Evolutionary conservation across 1,140 invertebrate species (phyloP).

Genomic region (Asobara japonica): DNA sequence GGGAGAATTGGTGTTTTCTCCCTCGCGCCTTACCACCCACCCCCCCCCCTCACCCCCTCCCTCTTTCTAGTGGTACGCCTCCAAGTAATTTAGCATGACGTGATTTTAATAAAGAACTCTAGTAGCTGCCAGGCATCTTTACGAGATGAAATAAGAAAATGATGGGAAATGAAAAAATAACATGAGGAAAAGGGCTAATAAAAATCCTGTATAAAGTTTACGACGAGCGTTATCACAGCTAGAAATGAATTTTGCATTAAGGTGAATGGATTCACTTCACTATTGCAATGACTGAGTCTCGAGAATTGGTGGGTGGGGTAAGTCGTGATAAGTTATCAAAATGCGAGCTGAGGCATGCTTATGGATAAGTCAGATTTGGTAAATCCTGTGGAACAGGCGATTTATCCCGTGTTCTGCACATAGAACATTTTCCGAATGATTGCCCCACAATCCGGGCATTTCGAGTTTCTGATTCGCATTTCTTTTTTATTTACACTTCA

Average conservation of each 20-base stretch:
- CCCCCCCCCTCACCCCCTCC: neutral
- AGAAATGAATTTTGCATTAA: neutral
- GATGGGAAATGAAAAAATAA: neutral
- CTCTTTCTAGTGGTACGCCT: slow-evolving; percentile 10
- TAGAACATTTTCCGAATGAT: too few species aligned
- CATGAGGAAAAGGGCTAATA: neutral
- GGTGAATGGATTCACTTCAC: neutral
- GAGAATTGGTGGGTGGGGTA: too few species aligned
- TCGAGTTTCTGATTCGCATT: too few species aligned
- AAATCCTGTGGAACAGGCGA: too few species aligned
- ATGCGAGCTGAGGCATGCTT: too few species aligned
- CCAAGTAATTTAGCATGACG: slow-evolving; percentile 36
- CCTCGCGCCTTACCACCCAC: neutral
- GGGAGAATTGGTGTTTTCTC: neutral
- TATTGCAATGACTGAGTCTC: too few species aligned
- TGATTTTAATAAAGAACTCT: slow-evolving; percentile 32
- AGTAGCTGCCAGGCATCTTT: neutral
- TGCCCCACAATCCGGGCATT: too few species aligned
- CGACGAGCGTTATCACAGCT: neutral
- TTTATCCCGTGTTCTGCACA: too few species aligned
- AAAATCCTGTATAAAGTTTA: neutral
- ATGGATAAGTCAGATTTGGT: too few species aligned
- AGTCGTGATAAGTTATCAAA: too few species aligned
- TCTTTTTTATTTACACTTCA: too few species aligned
- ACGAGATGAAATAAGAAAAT: neutral